Evolutionary conservation across 1,140 invertebrate genomes (phyloP).

Genomic region (Drosophila rhopaloa): DNA sequence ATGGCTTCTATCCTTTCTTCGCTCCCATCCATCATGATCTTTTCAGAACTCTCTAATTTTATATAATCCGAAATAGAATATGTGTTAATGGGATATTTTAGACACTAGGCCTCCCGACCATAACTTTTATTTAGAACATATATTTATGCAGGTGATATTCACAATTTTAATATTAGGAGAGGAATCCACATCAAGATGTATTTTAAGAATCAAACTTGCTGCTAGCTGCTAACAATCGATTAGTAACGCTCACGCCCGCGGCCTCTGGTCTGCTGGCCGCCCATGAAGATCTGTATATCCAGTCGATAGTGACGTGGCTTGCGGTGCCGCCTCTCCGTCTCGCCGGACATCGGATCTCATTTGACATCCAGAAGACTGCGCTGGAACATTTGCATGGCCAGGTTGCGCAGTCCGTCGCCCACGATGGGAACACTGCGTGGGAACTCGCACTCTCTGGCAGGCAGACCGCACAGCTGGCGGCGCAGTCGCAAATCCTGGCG

Average conservation of each 20-base stretch:
- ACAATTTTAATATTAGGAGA: not conserved
- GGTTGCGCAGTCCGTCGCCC: constrained; percentile 59
- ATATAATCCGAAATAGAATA: no score
- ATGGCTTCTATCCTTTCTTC: not conserved
- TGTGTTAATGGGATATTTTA: no score
- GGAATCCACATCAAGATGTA: not conserved
- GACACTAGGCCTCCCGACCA: not conserved
- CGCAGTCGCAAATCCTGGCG: constrained; percentile 88
- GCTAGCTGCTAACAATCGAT: not conserved
- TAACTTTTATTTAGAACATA: constrained; percentile 7
- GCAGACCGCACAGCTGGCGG: constrained; percentile 87
- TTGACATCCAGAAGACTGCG: constrained; percentile 63
- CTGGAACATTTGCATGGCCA: constrained; percentile 77
- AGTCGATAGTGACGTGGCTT: constrained; percentile 37
- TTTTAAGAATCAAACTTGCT: not conserved
- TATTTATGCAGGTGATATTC: constrained; percentile 1
- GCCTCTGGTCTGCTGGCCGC: constrained; percentile 1
- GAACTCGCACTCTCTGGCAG: constrained; percentile 85
- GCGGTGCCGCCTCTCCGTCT: constrained; percentile 12
- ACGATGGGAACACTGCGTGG: constrained; percentile 60
- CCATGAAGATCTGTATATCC: constrained; percentile 56
- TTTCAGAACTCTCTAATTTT: not conserved
- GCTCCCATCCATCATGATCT: not conserved
- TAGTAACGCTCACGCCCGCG: constrained; percentile 7
- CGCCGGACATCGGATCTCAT: constrained; percentile 57